Conservation (phyloP, 2,888 invertebrate genomes). For the Drosophila pseudotalamancana region DNA sequence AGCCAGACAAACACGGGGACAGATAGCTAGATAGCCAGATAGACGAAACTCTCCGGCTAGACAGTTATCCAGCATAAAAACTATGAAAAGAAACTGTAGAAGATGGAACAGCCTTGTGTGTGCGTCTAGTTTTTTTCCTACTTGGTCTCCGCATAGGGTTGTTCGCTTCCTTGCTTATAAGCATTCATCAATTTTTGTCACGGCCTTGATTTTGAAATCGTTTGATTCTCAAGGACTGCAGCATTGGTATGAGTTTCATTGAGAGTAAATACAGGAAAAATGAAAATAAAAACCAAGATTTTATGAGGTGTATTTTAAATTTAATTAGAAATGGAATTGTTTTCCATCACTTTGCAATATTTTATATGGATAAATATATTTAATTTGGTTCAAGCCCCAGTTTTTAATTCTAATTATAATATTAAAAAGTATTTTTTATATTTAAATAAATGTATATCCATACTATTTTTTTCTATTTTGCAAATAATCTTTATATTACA, state of each 20-base stretch:
- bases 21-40: constrained; percentile 35
- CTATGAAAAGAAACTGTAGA: constrained; percentile 26
- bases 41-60: constrained; percentile 37
- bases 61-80: constrained; percentile 12
- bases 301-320: too few relatives aligned
- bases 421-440: too few relatives aligned
- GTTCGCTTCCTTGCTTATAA: background rate
- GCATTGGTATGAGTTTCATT: too few relatives aligned
- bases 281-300: too few relatives aligned
- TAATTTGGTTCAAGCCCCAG: too few relatives aligned
- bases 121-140: constrained; percentile 9
- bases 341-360: too few relatives aligned
- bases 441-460: background rate
- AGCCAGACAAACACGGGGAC: constrained; percentile 62
- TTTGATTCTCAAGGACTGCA: too few relatives aligned
- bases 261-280: background rate
- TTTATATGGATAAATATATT: too few relatives aligned
- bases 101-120: constrained; percentile 26
- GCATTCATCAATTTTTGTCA: background rate
- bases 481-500: background rate
- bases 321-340: too few relatives aligned
- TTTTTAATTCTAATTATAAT: too few relatives aligned
- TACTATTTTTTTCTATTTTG: too few relatives aligned
- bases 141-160: background rate
- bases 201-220: background rate